These are phyloP conservation scores for Falco biarmicus DNA, from an alignment of 2,797 vertebrate species.

Conservation along the genomic window DNA sequence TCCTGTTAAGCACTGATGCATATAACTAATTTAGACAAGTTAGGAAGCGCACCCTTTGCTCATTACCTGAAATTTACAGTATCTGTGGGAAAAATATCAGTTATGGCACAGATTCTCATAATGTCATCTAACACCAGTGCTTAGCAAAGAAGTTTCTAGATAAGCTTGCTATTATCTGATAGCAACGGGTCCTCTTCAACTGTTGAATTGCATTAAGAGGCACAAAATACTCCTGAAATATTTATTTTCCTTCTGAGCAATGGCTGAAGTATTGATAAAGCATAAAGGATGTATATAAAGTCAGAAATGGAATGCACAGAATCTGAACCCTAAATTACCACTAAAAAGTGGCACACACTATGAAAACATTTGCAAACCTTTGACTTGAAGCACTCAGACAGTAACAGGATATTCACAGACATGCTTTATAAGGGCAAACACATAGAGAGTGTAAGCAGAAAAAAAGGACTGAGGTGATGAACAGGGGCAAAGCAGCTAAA, in stretches of 20 bases:
- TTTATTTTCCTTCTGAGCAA: constrained; percentile 49
- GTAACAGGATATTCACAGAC: not conserved
- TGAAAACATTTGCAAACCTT: not conserved
- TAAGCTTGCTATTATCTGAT: constrained; percentile 7
- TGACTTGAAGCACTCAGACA: not conserved
- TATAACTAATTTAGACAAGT: constrained; percentile 44
- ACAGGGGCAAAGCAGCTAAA: not conserved
- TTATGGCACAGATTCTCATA: not conserved
- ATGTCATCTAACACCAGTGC: not conserved
- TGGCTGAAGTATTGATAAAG: constrained; percentile 9
- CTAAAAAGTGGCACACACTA: not conserved
- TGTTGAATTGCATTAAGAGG: constrained; percentile 8
- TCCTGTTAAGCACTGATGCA: constrained; percentile 33
- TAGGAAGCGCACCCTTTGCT: not conserved
- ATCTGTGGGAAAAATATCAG: constrained; percentile 30
- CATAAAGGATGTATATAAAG: not conserved
- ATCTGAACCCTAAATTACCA: not conserved
- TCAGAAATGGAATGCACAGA: not conserved
- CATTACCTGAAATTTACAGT: constrained; percentile 29
- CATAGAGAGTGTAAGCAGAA: not conserved
- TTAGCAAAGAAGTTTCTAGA: constrained; percentile 7
- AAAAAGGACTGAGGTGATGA: not conserved
- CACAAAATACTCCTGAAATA: constrained; percentile 48
- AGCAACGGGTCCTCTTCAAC: not conserved
- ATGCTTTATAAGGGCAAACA: not conserved